Evolutionary conservation across 2,888 invertebrate genomes (phyloP).

Genomic region (Chloroclystis v-ata): DNA sequence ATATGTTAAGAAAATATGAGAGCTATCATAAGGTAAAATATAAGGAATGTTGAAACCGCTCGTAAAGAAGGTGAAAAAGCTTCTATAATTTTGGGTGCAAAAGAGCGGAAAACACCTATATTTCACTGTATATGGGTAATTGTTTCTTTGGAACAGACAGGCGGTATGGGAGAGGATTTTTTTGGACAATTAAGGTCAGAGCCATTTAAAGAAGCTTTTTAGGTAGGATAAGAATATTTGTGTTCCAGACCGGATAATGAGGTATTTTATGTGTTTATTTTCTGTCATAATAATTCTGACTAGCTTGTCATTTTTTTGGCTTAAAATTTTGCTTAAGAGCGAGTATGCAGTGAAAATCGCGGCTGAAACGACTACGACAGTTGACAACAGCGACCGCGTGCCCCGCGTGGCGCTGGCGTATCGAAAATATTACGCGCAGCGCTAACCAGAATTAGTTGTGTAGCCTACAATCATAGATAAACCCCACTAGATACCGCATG

Average conservation of each 20-base stretch:
- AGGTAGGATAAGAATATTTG: background rate
- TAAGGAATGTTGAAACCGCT: constrained; percentile 35
- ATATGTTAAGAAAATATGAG: constrained; percentile 11
- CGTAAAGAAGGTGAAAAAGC: constrained; percentile 45
- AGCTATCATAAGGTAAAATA: constrained; percentile 25
- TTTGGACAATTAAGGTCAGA: background rate
- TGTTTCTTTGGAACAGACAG: constrained; percentile 36
- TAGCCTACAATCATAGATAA: too few relatives aligned
- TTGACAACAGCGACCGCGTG: too few relatives aligned
- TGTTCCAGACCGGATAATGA: background rate
- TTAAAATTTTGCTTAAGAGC: too few relatives aligned
- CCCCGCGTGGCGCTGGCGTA: too few relatives aligned
- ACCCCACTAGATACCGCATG: too few relatives aligned
- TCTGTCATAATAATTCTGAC: background rate
- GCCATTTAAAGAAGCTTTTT: background rate
- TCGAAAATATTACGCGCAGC: too few relatives aligned
- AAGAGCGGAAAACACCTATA: constrained; percentile 47
- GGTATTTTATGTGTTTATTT: background rate
- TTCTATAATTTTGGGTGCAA: constrained; percentile 50
- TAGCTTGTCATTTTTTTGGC: too few relatives aligned
- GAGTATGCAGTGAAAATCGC: too few relatives aligned
- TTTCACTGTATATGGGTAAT: constrained; percentile 38
- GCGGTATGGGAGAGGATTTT: constrained; percentile 5
- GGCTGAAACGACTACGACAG: too few relatives aligned
- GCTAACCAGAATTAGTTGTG: too few relatives aligned